Conservation (phyloP, 2,113 vertebrate species). For the Carettochelys insculpta region DNA sequence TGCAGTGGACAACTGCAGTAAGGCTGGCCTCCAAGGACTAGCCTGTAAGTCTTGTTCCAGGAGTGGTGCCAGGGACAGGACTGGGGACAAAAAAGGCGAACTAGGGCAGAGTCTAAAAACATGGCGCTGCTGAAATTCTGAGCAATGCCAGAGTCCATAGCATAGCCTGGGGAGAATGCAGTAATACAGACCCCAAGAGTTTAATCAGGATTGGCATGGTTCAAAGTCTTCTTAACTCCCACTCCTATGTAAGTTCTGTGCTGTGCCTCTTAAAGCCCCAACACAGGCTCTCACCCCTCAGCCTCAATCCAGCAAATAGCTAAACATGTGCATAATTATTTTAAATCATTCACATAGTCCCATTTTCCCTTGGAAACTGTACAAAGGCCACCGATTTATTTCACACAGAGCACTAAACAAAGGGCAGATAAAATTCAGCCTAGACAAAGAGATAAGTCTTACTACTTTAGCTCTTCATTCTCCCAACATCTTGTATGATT, state of each 20-base stretch:
- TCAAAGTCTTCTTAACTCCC: too few relatives aligned
- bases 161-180: not conserved
- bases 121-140: not conserved
- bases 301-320: not conserved
- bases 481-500: rapidly evolving
- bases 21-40: not conserved
- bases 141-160: not conserved
- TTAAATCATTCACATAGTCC: rapidly evolving
- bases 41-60: not conserved
- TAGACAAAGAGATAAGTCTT: rapidly evolving
- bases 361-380: not conserved
- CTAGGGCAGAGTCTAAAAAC: not conserved
- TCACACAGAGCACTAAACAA: not conserved
- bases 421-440: not conserved
- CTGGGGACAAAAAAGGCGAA: not conserved
- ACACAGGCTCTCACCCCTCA: not conserved
- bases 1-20: not conserved
- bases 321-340: rapidly evolving
- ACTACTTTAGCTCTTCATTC: not conserved
- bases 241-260: not conserved
- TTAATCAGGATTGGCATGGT: not conserved
- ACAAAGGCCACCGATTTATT: not conserved
- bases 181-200: not conserved
- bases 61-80: not conserved
- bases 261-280: not conserved